Percentiles rank a stretch among this genome's conserved stretches.
These are phyloP conservation scores for Caenorhabditis sp. DNA, from an alignment of 2,888 invertebrate genomes.

Conservation along the genomic window DNA sequence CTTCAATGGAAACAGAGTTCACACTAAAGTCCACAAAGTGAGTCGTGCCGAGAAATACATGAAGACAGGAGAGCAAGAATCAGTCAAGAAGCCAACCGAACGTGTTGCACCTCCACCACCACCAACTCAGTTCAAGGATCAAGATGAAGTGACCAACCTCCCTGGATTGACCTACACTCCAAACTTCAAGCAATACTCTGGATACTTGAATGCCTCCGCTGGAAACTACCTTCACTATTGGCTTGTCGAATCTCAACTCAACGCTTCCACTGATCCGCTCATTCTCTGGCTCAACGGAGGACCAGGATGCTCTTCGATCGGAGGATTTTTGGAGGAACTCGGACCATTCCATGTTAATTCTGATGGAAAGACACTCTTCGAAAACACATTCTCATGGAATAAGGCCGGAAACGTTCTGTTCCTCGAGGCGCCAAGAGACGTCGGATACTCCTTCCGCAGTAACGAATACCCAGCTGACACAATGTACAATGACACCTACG, in stretches of 20 bases:
- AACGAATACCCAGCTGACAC: constrained; percentile 69
- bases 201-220: constrained; percentile 81
- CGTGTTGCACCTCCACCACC: constrained; percentile 67
- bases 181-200: constrained; percentile 85
- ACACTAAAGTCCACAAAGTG: constrained; percentile 54
- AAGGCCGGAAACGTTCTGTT: constrained; percentile 85
- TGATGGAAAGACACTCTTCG: constrained; percentile 75
- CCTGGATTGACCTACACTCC: constrained; percentile 79
- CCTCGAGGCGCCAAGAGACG: constrained; percentile 85
- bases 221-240: constrained; percentile 84
- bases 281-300: constrained; percentile 84
- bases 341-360: constrained; percentile 83
- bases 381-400: constrained; percentile 81
- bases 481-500: constrained; percentile 75
- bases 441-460: constrained; percentile 85
- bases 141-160: constrained; percentile 69
- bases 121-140: constrained; percentile 48
- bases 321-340: constrained; percentile 84
- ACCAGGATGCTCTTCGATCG: constrained; percentile 84
- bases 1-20: constrained; percentile 60
- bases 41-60: constrained; percentile 9
- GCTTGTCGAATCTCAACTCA: constrained; percentile 78
- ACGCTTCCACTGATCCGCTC: constrained; percentile 83
- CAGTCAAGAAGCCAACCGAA: constrained; percentile 24
- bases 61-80: constrained; percentile 21